Evolutionary conservation across 1,140 invertebrate species (phyloP).

Genomic region (Trypoxylus dichotomus): DNA sequence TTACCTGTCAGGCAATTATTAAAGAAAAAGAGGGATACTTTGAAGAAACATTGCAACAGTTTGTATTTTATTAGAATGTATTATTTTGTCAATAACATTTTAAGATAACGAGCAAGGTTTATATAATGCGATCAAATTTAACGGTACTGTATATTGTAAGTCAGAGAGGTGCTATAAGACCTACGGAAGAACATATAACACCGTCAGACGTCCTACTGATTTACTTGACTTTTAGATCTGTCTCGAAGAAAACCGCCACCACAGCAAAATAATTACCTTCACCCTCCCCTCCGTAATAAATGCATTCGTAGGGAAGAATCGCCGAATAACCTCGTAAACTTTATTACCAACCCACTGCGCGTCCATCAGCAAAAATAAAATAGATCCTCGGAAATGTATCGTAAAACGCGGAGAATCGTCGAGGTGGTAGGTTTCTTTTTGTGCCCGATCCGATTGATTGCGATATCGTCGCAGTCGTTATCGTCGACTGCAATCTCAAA

Average conservation of each 20-base stretch:
- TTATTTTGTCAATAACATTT: too few relatives aligned
- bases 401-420: background rate
- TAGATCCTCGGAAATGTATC: background rate
- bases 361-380: background rate
- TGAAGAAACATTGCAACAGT: too few relatives aligned
- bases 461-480: background rate
- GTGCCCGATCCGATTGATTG: background rate
- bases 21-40: too few relatives aligned
- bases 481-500: background rate
- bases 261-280: background rate
- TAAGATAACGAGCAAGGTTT: too few relatives aligned
- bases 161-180: too few relatives aligned
- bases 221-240: too few relatives aligned
- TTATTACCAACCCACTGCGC: background rate
- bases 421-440: background rate
- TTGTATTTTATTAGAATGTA: too few relatives aligned
- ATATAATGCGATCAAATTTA: too few relatives aligned
- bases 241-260: background rate
- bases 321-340: background rate
- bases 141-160: too few relatives aligned
- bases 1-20: too few relatives aligned
- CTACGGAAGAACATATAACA: too few relatives aligned
- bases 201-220: too few relatives aligned
- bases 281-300: background rate
- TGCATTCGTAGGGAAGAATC: background rate